A percentile compares a stretch with the other conserved stretches of the same genome.
Conservation (phyloP, 2,888 invertebrate species). For the Metopia argyrocephala region DNA sequence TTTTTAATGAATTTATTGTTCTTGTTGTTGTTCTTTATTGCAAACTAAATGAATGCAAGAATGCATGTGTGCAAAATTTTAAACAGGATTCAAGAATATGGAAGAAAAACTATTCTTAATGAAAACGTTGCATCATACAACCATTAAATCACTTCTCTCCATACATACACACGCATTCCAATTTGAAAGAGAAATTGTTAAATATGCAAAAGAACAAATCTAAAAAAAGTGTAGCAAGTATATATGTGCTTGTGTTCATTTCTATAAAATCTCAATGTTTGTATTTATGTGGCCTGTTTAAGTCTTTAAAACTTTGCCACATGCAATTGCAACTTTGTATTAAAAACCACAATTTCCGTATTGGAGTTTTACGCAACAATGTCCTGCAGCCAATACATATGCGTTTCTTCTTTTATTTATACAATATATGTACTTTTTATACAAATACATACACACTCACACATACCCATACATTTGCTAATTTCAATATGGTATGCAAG, state of each 20-base stretch:
- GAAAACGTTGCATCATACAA: conserved; percentile 14
- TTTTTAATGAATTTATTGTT: conserved; percentile 56
- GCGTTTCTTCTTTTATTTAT: not conserved
- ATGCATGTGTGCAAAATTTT: not conserved
- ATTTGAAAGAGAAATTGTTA: conserved; percentile 23
- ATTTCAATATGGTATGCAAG: not conserved
- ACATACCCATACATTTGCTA: not conserved
- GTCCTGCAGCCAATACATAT: conserved; percentile 28
- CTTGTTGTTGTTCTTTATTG: not conserved
- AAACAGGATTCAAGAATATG: conserved; percentile 41
- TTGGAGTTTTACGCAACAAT: conserved; percentile 61
- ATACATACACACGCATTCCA: not conserved
- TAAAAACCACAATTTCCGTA: conserved; percentile 60
- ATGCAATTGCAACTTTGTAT: conserved; percentile 54
- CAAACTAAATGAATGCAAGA: not conserved
- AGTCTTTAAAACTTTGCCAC: conserved; percentile 30
- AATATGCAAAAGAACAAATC: conserved; percentile 32
- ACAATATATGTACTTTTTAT: no score
- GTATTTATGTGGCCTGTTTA: not conserved
- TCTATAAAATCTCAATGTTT: not conserved
- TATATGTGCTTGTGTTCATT: not conserved
- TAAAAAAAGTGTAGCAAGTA: not conserved
- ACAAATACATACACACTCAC: not conserved
- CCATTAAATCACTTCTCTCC: not conserved
- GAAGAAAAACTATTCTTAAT: conserved; percentile 51